Conservation (phyloP, 2,113 vertebrate species). For the Daphoenositta chrysoptera region DNA sequence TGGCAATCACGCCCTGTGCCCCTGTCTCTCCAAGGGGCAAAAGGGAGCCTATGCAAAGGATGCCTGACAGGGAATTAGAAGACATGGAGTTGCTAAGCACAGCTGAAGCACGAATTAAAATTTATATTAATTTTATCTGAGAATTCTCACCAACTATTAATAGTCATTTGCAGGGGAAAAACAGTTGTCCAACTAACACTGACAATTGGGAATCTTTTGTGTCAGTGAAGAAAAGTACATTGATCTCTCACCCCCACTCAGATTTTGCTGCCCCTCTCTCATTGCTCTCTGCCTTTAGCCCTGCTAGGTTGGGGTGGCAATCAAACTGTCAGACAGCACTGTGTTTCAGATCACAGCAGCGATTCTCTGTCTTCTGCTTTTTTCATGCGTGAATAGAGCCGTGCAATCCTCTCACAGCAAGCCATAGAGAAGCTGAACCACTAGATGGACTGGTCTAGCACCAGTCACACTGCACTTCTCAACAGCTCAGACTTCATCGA, state of each 20-base stretch:
- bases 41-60: not conserved
- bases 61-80: not conserved
- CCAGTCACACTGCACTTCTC: not conserved
- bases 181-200: rapidly evolving
- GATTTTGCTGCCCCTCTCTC: not conserved
- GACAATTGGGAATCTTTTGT: not conserved
- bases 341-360: rapidly evolving
- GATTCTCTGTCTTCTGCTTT: not conserved
- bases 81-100: not conserved
- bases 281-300: not conserved
- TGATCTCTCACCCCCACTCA: not conserved
- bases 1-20: not conserved
- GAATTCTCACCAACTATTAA: not conserved
- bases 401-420: not conserved
- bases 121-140: not conserved
- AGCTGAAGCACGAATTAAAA: not conserved
- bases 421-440: not conserved
- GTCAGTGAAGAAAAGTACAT: not conserved
- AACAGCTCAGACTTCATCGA: not conserved
- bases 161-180: not conserved
- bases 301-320: too few relatives aligned
- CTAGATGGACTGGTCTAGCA: conserved; percentile 10
- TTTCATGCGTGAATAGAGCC: not conserved
- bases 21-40: not conserved
- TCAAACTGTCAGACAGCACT: not conserved